These are phyloP conservation scores for Heteronetta atricapilla DNA, from an alignment of 2,113 vertebrate species.

Conservation along the genomic window DNA sequence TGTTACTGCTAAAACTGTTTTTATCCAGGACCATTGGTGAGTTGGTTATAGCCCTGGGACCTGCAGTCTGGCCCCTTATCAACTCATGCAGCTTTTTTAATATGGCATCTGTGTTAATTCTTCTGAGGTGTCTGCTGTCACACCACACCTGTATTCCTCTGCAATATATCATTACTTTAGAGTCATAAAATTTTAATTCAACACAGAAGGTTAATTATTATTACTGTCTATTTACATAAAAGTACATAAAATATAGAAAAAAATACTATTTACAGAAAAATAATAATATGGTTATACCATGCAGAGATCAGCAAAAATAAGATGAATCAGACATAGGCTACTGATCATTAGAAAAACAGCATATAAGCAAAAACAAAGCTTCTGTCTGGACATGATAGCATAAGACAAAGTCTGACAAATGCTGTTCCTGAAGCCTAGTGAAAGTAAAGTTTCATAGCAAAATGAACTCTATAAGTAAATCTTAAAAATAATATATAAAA, in stretches of 20 bases:
- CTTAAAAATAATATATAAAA: neutral
- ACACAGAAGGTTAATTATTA: neutral
- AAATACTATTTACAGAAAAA: neutral
- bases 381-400: neutral
- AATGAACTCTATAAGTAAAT: neutral
- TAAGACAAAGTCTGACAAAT: neutral
- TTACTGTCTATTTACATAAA: neutral
- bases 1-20: neutral
- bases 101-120: no score
- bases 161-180: neutral
- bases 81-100: neutral
- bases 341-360: neutral
- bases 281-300: neutral
- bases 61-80: neutral
- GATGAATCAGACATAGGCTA: neutral
- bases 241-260: neutral
- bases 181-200: neutral
- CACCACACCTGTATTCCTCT: neutral
- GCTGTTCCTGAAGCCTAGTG: neutral
- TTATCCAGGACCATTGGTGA: neutral
- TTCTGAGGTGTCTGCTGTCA: neutral
- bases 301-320: neutral
- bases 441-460: neutral
- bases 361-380: neutral
- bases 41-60: neutral